Base-by-base conservation (phyloP, 23 tunicate genomes). In the Ciona savignyi region DNA sequence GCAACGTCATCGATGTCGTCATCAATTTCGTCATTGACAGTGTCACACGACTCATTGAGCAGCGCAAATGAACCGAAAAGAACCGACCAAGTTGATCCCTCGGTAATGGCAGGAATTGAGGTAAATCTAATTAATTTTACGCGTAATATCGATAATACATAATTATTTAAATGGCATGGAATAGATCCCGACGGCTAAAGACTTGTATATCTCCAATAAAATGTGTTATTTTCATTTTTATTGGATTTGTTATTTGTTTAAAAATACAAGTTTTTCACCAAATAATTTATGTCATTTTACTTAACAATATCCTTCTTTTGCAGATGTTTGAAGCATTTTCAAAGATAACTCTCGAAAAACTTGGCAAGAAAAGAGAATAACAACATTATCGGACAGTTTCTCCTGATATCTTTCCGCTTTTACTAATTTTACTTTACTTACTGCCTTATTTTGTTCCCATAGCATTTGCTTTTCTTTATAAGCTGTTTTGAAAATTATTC, bases 91-190 rank as follows among this genome's bases (percentile, higher is more conserved):
- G 34, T 88, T 35, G 80, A 81, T 81, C 96, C 96, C 4, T 51
- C 84, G 1, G 76, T 88, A 25, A 51, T 88, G 30, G 87, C 96
- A 6, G 80, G 71, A 0, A 88, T 88, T 27, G 96, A 81, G 80
- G 96, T 82, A 25, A 33, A 74, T 70, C 32, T 19, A 49, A 15
- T 11, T 11, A 11, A 49, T 49, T 15, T 20, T 49, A 20, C 61
- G 15, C 20, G 61, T n/a, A n/a, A n/a, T n/a, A n/a, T n/a, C n/a
- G n/a, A n/a, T n/a, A n/a, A n/a, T n/a, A n/a, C n/a, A n/a, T 49
- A 11, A 15, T 49, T 49, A 49, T 15, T 49, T 49, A 11, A 49
- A 15, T 49, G 61, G 61, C 20, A n/a, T n/a, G n/a, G n/a, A n/a
- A n/a, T n/a, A n/a, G n/a, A n/a, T n/a, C n/a, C n/a, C n/a, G n/a